Base-by-base conservation (phyloP, 1,140 invertebrate genomes). In the Olivierus martensii region DNA sequence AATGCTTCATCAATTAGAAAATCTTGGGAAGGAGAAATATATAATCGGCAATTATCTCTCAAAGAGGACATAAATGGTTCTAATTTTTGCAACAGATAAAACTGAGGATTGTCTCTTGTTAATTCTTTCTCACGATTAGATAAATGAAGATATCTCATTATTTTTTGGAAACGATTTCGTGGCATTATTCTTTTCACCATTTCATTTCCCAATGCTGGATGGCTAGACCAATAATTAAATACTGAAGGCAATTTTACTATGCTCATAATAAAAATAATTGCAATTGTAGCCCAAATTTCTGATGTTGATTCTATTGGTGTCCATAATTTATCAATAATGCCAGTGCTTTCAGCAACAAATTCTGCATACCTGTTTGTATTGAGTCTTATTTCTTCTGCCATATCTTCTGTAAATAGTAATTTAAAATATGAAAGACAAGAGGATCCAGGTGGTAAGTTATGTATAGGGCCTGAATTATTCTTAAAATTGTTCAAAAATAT, bases 361-460 rank as follows among this genome's bases (percentile, higher is more conserved):
- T 49, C 18, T 11, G 48, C 36, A 49, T 49, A 49, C 21, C 38
- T 49, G n/a, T 49, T 49, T 37, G 47, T 38, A 39, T 49, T 39
- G 3, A 19, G 10, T 49, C n/a, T 39, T 10, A 49, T 49, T 3
- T 38, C 7, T 39, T 49, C 48, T 12, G 3, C 15, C 35, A 41
- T 39, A 2, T 49, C 36, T 14, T 37, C 17, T 6, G 47, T 37
- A n/a, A 49, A 49, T 15, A 49, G 15, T 2, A 49, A 34, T 15
- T 47, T 47, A 10, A 47, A 35, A 35, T 14, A 47, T 6, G 28
- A 28, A 28, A 6, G 28, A 28, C 28, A 28, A 28, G 28, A 9
- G 9, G 28, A 28, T 6, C 28, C 28, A 28, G 28, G 28, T 9
- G 28, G 28, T 28, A 28, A 9, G 9, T 28, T 28, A 28, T 28